phyloP scores from a whole-genome alignment of 64 coral and sea anemone species.

The Astreopora myriophthalma region DNA sequence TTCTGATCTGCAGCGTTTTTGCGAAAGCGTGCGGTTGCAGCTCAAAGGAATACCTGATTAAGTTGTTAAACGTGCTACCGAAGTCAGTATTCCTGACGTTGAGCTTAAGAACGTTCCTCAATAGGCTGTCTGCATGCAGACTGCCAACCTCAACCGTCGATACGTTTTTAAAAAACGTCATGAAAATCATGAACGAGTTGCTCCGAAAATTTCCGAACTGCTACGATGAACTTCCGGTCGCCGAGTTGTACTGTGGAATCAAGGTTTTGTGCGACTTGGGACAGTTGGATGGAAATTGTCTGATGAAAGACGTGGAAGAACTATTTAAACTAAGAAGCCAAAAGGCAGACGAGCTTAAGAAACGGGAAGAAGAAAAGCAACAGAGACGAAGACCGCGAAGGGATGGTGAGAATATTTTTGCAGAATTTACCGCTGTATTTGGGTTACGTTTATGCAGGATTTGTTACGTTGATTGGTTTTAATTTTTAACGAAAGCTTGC shows the following conservation, averaged over 20 bases:
- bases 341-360: conserved; percentile 56
- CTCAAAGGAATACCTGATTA: conserved; percentile 18
- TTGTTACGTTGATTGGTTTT: no score
- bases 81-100: conserved; percentile 1
- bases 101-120: conserved; percentile 24
- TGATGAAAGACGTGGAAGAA: not conserved
- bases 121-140: not conserved
- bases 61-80: conserved; percentile 30
- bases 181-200: conserved; percentile 36
- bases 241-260: not conserved
- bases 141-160: not conserved
- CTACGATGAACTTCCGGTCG: conserved; percentile 11
- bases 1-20: conserved; percentile 12
- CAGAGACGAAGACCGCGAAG: not conserved
- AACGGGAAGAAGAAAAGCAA: conserved; percentile 26
- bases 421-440: not conserved
- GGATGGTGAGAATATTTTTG: not conserved
- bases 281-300: not conserved
- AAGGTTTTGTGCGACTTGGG: not conserved
- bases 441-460: no score
- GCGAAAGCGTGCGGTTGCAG: conserved; percentile 16
- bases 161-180: not conserved
- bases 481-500: no score
- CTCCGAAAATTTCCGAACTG: conserved; percentile 25
- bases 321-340: conserved; percentile 8